Evolutionary conservation across 2,888 invertebrate species (phyloP).

Genomic region (Eupithecia tripunctaria): DNA sequence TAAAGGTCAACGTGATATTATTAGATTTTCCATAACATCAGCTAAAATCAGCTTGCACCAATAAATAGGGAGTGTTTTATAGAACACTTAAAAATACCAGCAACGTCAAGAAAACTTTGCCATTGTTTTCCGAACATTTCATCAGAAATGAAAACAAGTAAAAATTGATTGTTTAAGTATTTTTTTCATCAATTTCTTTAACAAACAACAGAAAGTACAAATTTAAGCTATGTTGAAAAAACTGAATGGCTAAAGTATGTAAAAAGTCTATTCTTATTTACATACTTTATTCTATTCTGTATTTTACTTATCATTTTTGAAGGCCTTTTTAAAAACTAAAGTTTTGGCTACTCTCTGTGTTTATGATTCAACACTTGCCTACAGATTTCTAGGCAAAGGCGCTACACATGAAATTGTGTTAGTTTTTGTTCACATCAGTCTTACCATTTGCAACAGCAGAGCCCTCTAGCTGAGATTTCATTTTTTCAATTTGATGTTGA

Average conservation of each 20-base stretch:
- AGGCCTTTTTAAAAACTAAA: background rate
- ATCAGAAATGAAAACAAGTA: background rate
- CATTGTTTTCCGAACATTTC: background rate
- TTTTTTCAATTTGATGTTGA: background rate
- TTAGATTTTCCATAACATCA: conserved; percentile 22
- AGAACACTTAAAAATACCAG: background rate
- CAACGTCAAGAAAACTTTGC: background rate
- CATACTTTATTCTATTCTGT: background rate
- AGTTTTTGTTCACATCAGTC: background rate
- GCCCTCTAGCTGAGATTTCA: too few species aligned
- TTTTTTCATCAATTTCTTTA: background rate
- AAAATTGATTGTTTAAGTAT: too few species aligned
- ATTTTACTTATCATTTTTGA: background rate
- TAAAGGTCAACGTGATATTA: conserved; percentile 48
- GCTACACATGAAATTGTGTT: background rate
- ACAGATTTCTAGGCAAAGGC: background rate
- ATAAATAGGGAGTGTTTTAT: background rate
- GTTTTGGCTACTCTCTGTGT: background rate
- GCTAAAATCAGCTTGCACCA: conserved; percentile 5
- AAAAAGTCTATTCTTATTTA: background rate
- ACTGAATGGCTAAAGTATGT: background rate
- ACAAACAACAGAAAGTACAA: background rate
- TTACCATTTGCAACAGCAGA: background rate
- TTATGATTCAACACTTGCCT: too few species aligned
- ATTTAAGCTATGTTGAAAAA: background rate